These are phyloP conservation scores for Gila robusta DNA, from an alignment of 2,797 vertebrate genomes.

Conservation along the genomic window DNA sequence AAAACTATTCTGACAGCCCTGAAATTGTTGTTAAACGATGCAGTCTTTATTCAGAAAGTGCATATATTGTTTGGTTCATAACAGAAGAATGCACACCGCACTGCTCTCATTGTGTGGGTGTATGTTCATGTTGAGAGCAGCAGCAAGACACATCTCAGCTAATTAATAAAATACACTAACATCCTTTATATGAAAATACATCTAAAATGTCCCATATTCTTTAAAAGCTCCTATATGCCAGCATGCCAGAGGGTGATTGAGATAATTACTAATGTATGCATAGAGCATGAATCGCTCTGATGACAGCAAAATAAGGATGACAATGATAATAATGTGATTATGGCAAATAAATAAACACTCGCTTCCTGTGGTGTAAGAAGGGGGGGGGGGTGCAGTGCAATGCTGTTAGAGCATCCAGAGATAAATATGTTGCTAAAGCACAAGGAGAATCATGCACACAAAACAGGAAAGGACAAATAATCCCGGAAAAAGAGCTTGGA, in stretches of 20 bases:
- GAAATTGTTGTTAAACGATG: not conserved
- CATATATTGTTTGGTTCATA: not conserved
- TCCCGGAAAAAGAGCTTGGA: not conserved
- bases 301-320: slow-evolving; percentile 51
- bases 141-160: slow-evolving; percentile 25
- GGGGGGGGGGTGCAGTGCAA: not conserved
- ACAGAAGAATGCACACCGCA: not conserved
- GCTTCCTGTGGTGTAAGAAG: slow-evolving; percentile 14
- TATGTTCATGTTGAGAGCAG: slow-evolving; percentile 15
- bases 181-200: slow-evolving; percentile 8
- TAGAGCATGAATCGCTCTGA: slow-evolving; percentile 37
- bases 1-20: not conserved
- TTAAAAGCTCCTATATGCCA: slow-evolving; percentile 39
- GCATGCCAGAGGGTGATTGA: slow-evolving; percentile 50
- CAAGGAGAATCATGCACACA: not conserved
- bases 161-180: slow-evolving; percentile 38
- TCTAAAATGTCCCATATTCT: slow-evolving; percentile 14
- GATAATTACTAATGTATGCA: slow-evolving; percentile 51
- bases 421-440: not conserved
- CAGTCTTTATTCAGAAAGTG: slow-evolving; percentile 2
- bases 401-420: not conserved
- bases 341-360: slow-evolving; percentile 30
- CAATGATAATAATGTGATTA: slow-evolving; percentile 45
- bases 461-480: not conserved
- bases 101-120: slow-evolving; percentile 20